Percentiles rank a stretch among this genome's conserved stretches.
Evolutionary conservation across 1,140 invertebrate genomes (phyloP).

Genomic region (Scaptomyza hsui): DNA sequence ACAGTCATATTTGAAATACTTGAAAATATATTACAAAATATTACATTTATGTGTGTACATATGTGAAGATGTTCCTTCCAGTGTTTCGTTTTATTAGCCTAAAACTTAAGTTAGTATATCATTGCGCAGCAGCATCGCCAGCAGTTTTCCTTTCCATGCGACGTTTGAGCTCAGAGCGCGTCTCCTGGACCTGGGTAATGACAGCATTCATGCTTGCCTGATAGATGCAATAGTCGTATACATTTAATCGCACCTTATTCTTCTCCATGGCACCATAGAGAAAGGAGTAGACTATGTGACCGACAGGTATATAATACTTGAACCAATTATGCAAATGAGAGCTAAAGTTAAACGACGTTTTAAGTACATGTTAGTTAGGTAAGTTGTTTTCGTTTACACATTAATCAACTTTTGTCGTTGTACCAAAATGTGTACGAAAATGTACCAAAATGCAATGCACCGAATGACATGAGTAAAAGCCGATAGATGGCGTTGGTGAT

Average conservation of each 20-base stretch:
- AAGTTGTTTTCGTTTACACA: no score
- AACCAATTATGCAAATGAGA: slow-evolving; percentile 54
- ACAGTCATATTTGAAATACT: neutral
- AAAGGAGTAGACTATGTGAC: slow-evolving; percentile 69
- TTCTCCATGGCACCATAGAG: slow-evolving; percentile 74
- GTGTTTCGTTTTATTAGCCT: no score
- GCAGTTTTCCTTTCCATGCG: neutral
- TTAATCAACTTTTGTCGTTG: no score
- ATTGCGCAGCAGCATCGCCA: neutral
- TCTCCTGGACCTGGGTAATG: slow-evolving; percentile 51
- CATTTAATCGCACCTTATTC: slow-evolving; percentile 69
- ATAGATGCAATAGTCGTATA: slow-evolving; percentile 68
- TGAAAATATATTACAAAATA: neutral
- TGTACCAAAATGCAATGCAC: no score
- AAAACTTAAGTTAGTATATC: no score
- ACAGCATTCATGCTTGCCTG: slow-evolving; percentile 62
- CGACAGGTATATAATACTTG: slow-evolving; percentile 74
- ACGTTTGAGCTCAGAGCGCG: slow-evolving; percentile 50
- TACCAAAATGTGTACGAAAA: no score
- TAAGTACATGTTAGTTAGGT: no score
- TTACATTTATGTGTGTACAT: neutral
- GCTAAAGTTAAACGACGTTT: neutral
- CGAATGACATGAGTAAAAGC: no score
- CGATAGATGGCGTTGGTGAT: no score
- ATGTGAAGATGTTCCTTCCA: no score